Evolutionary conservation across 2,797 vertebrate genomes (phyloP).

Genomic region (Melanotaenia trifasciata): DNA sequence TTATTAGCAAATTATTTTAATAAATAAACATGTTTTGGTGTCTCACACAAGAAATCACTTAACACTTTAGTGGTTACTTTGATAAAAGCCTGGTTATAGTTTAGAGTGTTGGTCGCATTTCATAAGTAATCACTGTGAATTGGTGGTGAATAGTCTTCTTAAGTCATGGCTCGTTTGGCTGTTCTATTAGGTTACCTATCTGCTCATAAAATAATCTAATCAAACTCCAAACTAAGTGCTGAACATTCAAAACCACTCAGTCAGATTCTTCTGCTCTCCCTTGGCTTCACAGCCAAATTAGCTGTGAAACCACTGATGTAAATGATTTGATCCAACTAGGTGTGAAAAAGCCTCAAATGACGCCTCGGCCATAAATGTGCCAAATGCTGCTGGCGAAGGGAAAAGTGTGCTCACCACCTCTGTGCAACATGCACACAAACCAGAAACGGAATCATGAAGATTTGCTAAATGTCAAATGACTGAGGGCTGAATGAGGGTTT

Average conservation of each 20-base stretch:
- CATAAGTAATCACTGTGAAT: background rate
- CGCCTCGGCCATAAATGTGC: conserved; percentile 25
- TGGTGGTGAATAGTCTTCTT: background rate
- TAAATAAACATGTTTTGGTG: background rate
- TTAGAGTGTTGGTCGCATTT: background rate
- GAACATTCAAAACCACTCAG: conserved; percentile 2
- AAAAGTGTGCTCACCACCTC: conserved; percentile 30
- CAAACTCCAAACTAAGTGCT: background rate
- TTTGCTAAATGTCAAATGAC: conserved; percentile 73
- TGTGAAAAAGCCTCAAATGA: conserved; percentile 53
- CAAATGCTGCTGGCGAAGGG: conserved; percentile 36
- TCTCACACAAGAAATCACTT: background rate
- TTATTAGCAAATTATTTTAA: background rate
- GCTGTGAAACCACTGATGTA: conserved; percentile 33
- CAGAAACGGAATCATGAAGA: conserved; percentile 64
- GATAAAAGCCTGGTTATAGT: background rate
- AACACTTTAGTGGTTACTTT: background rate
- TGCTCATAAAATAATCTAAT: conserved; percentile 5
- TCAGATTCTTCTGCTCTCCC: conserved; percentile 17
- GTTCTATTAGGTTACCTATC: background rate
- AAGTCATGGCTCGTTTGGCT: background rate
- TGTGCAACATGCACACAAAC: conserved; percentile 43
- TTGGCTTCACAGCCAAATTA: conserved; percentile 11
- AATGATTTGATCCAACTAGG: conserved; percentile 42
- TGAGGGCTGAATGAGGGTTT: conserved; percentile 49